These are phyloP conservation scores for Chrysolina oricalcia DNA, from an alignment of 2,888 invertebrate genomes.

Conservation along the genomic window DNA sequence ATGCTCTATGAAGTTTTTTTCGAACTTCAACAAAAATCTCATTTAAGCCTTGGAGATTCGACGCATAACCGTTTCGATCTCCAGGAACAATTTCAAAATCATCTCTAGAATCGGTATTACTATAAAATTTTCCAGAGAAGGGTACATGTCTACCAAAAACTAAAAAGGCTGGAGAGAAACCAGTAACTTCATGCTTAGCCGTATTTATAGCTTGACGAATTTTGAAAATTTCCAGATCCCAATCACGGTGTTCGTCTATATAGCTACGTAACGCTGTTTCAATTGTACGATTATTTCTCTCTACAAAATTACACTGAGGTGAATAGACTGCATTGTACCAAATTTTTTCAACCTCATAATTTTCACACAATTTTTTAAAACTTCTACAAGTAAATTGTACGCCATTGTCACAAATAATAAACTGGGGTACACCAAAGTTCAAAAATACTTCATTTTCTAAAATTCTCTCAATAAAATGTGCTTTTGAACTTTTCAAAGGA, in stretches of 20 bases:
- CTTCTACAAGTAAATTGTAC: neutral
- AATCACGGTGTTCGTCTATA: too few species aligned
- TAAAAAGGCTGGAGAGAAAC: constrained; percentile 2
- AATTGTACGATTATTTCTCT: constrained; percentile 1
- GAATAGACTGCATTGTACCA: constrained; percentile 10
- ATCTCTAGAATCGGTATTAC: neutral
- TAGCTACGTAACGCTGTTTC: too few species aligned
- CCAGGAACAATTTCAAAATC: neutral
- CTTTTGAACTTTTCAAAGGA: neutral
- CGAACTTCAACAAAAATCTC: neutral
- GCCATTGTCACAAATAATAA: constrained; percentile 2
- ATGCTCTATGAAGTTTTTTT: neutral
- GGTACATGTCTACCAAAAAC: neutral
- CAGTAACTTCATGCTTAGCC: neutral
- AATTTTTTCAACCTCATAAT: constrained; percentile 9
- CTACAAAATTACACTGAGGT: neutral
- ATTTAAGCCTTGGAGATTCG: neutral
- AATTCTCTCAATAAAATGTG: constrained; percentile 5
- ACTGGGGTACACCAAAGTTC: neutral
- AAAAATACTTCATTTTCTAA: constrained; percentile 1
- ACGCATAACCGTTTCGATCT: neutral
- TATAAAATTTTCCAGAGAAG: neutral
- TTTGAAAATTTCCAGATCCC: neutral
- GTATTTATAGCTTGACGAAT: neutral
- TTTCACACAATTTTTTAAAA: constrained; percentile 7